Evolutionary conservation across 2,888 invertebrate genomes (phyloP), one percentile per base, ranked within the genome.

Genomic region (Agriotes lineatus): DNA sequence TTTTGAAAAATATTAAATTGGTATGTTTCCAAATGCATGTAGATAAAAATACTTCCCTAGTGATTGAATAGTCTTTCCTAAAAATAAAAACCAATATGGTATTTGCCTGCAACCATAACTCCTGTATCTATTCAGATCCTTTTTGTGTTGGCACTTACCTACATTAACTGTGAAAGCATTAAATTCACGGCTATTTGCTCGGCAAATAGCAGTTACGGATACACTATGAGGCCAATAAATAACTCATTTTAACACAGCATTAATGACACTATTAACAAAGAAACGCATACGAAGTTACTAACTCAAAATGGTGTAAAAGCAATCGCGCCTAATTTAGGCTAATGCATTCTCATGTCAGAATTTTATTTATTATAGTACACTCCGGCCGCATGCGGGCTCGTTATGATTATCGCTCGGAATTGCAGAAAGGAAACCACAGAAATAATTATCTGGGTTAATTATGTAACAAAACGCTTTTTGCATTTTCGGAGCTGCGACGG

Each of bases 361-460:
- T 69, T 62, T 59, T 67, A 69, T 72, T 72, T 69, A 69, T 72
- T 69, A 67, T 50, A 39, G 60, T 66, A 72, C 66, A 69, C 69
- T 69, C 62, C 45, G 25, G 44, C 22, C 25, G n/a, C 56, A 71
- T 71, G 71, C 71, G 71, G 71, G 71, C 39, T 59, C 37, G 61
- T 69, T 66, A 59, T 60, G 54, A 61, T 68, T 48, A 57, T 67
- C 60, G 59, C 45, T 50, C 42, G n/a, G 58, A 60, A 66, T 57
- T 66, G 69, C 58, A 61, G 57, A 59, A 62, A 69, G 66, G 60
- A 66, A 69, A 69, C 65, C 69, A 62, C 69, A 65, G 61, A 64
- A 66, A 69, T 60, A 22, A 64, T 65, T 59, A 69, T 60, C 60
- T 57, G 20, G 37, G 60, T 57, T 69, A 54, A 65, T 69, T 66